Percentiles rank a stretch among this genome's conserved stretches.
These are phyloP conservation scores for Anguilla japonica DNA, from an alignment of 2,113 vertebrate species.

Conservation along the genomic window DNA sequence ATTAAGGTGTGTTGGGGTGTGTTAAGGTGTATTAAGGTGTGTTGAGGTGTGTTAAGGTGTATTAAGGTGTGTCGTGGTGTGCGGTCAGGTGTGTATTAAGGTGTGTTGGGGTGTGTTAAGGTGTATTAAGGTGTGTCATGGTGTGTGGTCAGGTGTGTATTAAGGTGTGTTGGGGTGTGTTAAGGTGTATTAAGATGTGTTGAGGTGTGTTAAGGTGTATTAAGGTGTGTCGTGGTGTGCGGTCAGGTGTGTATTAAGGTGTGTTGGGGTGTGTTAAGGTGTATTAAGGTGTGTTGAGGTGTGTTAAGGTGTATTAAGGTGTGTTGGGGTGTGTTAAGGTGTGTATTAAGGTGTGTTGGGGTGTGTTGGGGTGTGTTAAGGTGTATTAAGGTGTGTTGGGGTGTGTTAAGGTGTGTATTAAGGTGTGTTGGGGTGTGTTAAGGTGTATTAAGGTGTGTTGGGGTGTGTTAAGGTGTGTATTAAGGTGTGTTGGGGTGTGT, in stretches of 20 bases:
- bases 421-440: not conserved
- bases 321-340: too few relatives aligned
- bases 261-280: not conserved
- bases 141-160: not conserved
- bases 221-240: too few relatives aligned
- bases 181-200: not conserved
- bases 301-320: not conserved
- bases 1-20: constrained; percentile 64
- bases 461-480: not conserved
- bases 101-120: constrained; percentile 64
- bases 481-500: too few relatives aligned
- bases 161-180: too few relatives aligned
- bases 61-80: too few relatives aligned
- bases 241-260: too few relatives aligned
- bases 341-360: constrained; percentile 63
- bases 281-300: not conserved
- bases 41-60: not conserved
- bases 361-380: too few relatives aligned
- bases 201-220: too few relatives aligned
- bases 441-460: constrained; percentile 64
- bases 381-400: not conserved
- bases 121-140: not conserved
- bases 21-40: too few relatives aligned
- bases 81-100: too few relatives aligned
- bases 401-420: too few relatives aligned